Evolutionary conservation across 2,113 vertebrate genomes (phyloP), one percentile per base, ranked within the genome.

Genomic region (Podarcis muralis): DNA sequence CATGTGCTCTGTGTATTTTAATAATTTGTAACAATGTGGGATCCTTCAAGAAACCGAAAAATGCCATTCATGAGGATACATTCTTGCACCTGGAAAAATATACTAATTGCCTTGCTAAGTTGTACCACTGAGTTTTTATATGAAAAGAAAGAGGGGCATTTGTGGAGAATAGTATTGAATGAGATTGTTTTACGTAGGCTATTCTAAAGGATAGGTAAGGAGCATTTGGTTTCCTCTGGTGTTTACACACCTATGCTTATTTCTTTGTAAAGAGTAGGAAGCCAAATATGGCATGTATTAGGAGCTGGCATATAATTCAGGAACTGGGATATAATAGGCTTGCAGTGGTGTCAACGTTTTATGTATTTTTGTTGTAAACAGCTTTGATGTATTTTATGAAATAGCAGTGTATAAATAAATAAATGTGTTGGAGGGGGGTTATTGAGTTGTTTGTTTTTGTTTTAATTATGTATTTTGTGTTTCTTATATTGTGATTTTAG

Each of bases 261-360:
- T 93, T 92, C 78, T 93, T 94, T 93, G 89, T 85, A 85, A 90
- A 25, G 90, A 88, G 76, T 85, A 86, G 68, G 48, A 89, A 90
- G 81, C 89, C 78, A 68, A 85, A 92, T 84, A 88, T 91, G 83
- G 23, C 4, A 3, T 32, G 71, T 88, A 94, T 95, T 92, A 91
- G 91, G 81, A 93, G 76, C 78, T 87, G 88, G 68, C 85, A 81
- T 92, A 11, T 93, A 93, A 85, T 88, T 62, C 59, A 62, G 59
- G 59, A 62, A 62, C 59, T 62, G 18, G 18, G 15, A 20, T 62
- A 18, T 20, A 62, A 1, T 20, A 88, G 81, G 66, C 90, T 23
- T 86, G 81, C 91, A 93, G 89, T 84, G 30, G 25, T 20, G 12
- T 30, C 66, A n/a, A 66, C 48, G 0, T 48, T 48, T 48, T 48